Conservation (phyloP, 2,113 vertebrate genomes). For the Paraplagusia blochii region DNA sequence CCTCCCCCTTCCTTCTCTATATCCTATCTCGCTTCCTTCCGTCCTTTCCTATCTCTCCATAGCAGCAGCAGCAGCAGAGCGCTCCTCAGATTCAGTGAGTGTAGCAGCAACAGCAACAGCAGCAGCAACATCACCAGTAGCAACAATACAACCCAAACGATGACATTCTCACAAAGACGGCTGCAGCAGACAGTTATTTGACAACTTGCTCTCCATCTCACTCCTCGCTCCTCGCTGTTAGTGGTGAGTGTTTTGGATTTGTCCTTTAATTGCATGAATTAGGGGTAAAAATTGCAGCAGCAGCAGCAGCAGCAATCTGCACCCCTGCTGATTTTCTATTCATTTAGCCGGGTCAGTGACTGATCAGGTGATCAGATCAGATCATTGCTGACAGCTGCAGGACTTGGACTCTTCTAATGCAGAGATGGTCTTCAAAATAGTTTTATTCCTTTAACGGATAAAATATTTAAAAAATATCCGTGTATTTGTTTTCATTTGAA, state of each 20-base stretch:
- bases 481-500: no score
- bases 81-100: constrained; percentile 59
- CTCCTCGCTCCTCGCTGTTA: constrained; percentile 56
- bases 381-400: constrained; percentile 7
- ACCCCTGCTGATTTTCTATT: constrained; percentile 2
- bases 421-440: no score
- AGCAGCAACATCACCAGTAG: constrained; percentile 31
- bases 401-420: constrained; percentile 9
- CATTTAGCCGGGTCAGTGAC: not conserved
- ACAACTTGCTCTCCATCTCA: constrained; percentile 48
- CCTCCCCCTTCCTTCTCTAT: not conserved
- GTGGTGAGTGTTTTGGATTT: constrained; percentile 57
- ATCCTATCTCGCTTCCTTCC: not conserved
- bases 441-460: no score
- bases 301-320: not conserved
- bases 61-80: constrained; percentile 29
- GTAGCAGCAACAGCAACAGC: constrained; percentile 29
- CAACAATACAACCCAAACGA: constrained; percentile 61
- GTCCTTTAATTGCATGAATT: constrained; percentile 19
- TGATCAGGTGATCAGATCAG: constrained; percentile 1
- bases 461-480: no score
- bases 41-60: not conserved
- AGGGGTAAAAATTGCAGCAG: not conserved
- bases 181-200: constrained; percentile 64
- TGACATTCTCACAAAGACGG: constrained; percentile 63